A percentile compares a stretch with the other conserved stretches of the same genome.
These are phyloP conservation scores for Eurystomus gularis DNA, from an alignment of 2,113 vertebrate species.

Conservation along the genomic window DNA sequence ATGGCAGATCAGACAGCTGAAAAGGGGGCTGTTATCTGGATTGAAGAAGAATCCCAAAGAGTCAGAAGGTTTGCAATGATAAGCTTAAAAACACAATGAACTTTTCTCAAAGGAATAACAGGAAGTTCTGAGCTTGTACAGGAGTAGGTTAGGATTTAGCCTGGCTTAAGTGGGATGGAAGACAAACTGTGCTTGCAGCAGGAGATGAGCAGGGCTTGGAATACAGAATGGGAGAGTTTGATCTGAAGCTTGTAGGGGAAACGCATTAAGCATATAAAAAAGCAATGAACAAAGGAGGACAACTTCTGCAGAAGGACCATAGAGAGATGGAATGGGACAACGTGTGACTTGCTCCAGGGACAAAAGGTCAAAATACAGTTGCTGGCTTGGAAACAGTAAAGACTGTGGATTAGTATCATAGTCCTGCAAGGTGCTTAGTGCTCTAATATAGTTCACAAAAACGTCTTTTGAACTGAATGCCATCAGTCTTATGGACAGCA, in stretches of 20 bases:
- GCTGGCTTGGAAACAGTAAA: neutral
- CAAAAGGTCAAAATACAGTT: neutral
- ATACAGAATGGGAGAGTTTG: slow-evolving; percentile 1
- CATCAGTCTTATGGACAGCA: neutral
- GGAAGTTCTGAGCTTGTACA: slow-evolving; percentile 34
- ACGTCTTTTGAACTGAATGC: neutral
- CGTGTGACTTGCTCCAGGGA: neutral
- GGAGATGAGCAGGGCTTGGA: slow-evolving; percentile 13
- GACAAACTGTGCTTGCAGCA: slow-evolving; percentile 12
- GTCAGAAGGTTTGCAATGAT: neutral
- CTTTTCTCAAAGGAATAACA: neutral
- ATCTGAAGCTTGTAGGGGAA: neutral
- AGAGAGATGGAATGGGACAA: neutral
- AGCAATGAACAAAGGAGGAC: neutral
- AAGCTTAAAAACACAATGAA: neutral
- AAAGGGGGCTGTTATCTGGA: neutral
- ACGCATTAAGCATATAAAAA: neutral
- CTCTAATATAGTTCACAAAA: neutral
- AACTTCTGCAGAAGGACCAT: accelerated
- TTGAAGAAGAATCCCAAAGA: neutral
- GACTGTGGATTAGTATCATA: neutral
- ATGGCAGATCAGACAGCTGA: neutral
- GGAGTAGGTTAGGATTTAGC: slow-evolving; percentile 35
- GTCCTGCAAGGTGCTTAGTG: neutral
- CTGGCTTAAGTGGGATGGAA: slow-evolving; percentile 38